Percentiles rank a stretch among this genome's conserved stretches.
phyloP scores from a whole-genome alignment of 2,888 invertebrate species.

The Dilophus febrilis region DNA sequence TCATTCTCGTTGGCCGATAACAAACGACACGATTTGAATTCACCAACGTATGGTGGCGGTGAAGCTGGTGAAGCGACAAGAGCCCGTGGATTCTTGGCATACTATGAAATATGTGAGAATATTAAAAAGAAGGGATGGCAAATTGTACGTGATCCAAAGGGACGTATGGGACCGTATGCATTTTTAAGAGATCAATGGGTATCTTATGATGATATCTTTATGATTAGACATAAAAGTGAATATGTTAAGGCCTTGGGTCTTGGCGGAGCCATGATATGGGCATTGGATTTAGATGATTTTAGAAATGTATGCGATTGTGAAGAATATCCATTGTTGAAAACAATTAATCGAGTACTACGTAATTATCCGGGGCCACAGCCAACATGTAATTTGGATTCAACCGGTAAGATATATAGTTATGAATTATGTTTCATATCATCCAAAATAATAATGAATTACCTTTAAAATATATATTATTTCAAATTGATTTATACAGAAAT shows the following conservation, averaged over 20 bases:
- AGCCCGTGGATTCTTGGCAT: conserved; percentile 72
- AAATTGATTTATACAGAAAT: no score
- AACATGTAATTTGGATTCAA: conserved; percentile 34
- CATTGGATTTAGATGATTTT: conserved; percentile 75
- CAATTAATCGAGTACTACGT: conserved; percentile 64
- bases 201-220: conserved; percentile 74
- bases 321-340: conserved; percentile 58
- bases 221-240: conserved; percentile 68
- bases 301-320: conserved; percentile 67
- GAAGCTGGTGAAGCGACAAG: conserved; percentile 78
- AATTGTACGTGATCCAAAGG: conserved; percentile 57
- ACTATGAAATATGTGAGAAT: conserved; percentile 78
- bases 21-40: conserved; percentile 48
- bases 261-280: conserved; percentile 82
- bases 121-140: conserved; percentile 59
- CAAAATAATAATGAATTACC: no score
- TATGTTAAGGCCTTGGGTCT: conserved; percentile 62
- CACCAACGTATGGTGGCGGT: conserved; percentile 68
- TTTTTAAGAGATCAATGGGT: conserved; percentile 79
- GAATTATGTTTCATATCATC: no score
- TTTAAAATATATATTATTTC: no score
- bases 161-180: conserved; percentile 78
- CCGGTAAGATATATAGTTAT: no score
- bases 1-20: conserved; percentile 63
- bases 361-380: conserved; percentile 48